Base-by-base conservation (phyloP, 2,888 invertebrate species). In the Priocnemis perturbator region DNA sequence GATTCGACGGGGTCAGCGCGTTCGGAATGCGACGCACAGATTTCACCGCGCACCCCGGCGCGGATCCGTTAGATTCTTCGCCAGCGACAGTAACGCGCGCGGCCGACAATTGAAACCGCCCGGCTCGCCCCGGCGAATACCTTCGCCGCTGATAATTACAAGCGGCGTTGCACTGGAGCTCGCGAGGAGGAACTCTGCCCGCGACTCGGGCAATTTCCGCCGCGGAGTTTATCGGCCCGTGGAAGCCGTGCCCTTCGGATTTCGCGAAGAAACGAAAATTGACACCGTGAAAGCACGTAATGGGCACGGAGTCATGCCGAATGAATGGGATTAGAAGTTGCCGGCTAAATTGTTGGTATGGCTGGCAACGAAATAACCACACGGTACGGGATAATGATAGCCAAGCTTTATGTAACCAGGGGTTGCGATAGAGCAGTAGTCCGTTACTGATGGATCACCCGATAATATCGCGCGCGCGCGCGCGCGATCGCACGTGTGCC, bases 391-490 rank as follows among this genome's bases (percentile, higher is more conserved):
- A 71, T 69, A 71, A 69, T 60, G 71, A 71, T 70, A 72, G 58
- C 68, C 64, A 17, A 48, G 55, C 52, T 70, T 77, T 69, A 74
- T 70, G 60, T 69, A 68, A 67, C 64, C 69, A 67, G 58, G 62
- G 62, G 64, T 72, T 74, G 58, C 60, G 66, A 67, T 19, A 67
- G 23, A 37, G 69, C 60, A 62, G 66, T 65, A 69, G 72, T 75
- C 69, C 69, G 69, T 77, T 77, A 70, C 72, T 48, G 75, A 77
- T 75, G 72, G 60, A 60, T 69, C 64, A 53, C 47, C 47, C 64
- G 77, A 77, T 77, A 77, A 61, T 61, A 77, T 77, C 77, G 64
- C 62, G 60, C 69, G 70, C n/a, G 9, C 50, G 50, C 17, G 9
- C 67, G 37, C 37, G 37, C 37, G 7, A 3, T 26, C 26, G 3